Percentiles rank a stretch among this genome's conserved stretches.
These are phyloP conservation scores for Micropoecilia bifurca DNA, from an alignment of 2,797 vertebrate genomes.

Conservation along the genomic window DNA sequence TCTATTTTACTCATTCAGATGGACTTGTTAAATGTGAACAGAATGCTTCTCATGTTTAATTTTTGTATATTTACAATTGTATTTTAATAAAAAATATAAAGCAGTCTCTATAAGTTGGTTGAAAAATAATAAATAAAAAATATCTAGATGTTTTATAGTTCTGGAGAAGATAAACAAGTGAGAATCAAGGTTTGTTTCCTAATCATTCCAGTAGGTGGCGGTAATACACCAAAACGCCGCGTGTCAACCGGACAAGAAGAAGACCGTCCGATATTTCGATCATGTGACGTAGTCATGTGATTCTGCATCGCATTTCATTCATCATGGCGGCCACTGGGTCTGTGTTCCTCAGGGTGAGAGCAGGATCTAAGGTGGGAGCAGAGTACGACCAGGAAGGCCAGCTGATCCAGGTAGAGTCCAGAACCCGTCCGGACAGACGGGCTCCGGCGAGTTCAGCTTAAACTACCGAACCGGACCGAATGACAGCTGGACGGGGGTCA, in stretches of 20 bases:
- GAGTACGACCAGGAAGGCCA: constrained; percentile 86
- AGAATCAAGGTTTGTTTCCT: background rate
- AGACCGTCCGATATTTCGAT: background rate
- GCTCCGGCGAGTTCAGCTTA: background rate
- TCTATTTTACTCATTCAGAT: background rate
- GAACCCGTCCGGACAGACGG: background rate
- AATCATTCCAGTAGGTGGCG: background rate
- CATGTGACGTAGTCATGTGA: constrained; percentile 64
- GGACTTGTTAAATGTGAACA: background rate
- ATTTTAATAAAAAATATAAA: too few relatives aligned
- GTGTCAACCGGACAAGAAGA: background rate
- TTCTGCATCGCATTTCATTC: background rate
- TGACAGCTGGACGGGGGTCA: background rate
- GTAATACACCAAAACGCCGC: background rate
- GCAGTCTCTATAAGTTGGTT: background rate
- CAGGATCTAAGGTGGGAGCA: constrained; percentile 80
- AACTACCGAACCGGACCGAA: background rate
- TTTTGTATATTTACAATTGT: background rate
- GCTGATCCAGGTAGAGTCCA: constrained; percentile 77
- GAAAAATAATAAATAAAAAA: background rate
- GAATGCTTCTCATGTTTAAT: background rate
- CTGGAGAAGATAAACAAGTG: background rate
- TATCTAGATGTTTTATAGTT: too few relatives aligned
- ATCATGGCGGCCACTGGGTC: constrained; percentile 78
- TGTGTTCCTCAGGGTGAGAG: constrained; percentile 80